Evolutionary conservation across 2,113 vertebrate genomes (phyloP).

Genomic region (Crocuta crocuta): DNA sequence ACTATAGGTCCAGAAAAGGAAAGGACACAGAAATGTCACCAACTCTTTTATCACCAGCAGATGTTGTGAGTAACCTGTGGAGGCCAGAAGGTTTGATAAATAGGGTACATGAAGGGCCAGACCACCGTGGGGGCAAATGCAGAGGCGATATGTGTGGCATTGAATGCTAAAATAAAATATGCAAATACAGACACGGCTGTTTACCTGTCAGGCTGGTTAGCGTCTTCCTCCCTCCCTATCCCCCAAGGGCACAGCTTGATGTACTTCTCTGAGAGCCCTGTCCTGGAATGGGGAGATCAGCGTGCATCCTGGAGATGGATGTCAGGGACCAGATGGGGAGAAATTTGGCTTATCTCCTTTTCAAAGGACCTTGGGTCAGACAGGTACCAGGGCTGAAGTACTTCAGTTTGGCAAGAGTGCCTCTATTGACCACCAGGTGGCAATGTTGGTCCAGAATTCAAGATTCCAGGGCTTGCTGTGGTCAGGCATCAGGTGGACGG

Average conservation of each 20-base stretch:
- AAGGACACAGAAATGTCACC: neutral
- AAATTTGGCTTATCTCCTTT: neutral
- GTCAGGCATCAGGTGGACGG: neutral
- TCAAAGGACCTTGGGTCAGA: neutral
- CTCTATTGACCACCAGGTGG: slow-evolving; percentile 27
- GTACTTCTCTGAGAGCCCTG: neutral
- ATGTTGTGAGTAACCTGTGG: neutral
- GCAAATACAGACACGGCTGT: neutral
- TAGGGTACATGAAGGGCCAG: neutral
- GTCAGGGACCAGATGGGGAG: neutral
- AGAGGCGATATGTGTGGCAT: neutral
- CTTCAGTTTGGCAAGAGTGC: neutral
- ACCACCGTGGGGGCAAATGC: neutral
- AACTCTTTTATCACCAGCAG: neutral
- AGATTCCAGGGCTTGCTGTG: no score
- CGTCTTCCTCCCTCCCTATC: neutral
- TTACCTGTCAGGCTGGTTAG: neutral
- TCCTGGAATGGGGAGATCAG: neutral
- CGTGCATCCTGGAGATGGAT: neutral
- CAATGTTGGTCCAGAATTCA: neutral
- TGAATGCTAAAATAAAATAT: neutral
- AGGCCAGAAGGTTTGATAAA: neutral
- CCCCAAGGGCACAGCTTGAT: neutral
- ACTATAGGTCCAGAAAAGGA: neutral
- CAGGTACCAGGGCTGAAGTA: neutral